These are phyloP conservation scores for Semnornis frantzii DNA, from an alignment of 2,113 vertebrate genomes.

Conservation along the genomic window DNA sequence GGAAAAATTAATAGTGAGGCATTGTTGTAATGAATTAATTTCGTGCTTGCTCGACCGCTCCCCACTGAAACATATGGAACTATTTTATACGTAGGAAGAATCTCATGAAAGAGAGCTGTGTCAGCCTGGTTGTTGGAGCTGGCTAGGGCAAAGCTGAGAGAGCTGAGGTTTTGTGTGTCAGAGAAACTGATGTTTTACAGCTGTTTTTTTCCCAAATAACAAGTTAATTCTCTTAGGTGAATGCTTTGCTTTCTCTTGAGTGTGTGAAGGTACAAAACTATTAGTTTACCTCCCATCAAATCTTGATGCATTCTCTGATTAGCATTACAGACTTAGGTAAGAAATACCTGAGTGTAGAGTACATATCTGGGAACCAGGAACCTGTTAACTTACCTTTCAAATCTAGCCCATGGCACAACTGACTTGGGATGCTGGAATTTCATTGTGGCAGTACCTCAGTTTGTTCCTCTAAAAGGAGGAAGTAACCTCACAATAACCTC, in stretches of 20 bases:
- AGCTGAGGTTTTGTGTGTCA: not conserved
- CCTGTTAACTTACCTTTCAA: not conserved
- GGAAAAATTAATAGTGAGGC: slow-evolving; percentile 29
- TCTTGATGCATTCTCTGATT: not conserved
- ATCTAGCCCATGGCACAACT: not conserved
- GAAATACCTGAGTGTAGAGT: not conserved
- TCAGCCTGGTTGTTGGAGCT: slow-evolving; percentile 29
- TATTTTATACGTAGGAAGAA: slow-evolving; percentile 56
- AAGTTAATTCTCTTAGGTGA: not conserved
- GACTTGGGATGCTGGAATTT: not conserved
- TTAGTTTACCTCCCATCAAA: not conserved
- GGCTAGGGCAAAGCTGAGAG: slow-evolving; percentile 3
- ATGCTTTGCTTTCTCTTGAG: not conserved
- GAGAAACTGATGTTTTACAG: slow-evolving; percentile 3
- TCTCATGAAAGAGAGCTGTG: slow-evolving; percentile 31
- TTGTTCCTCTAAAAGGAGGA: not conserved
- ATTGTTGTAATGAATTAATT: slow-evolving; percentile 56
- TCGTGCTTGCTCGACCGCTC: slow-evolving; percentile 42
- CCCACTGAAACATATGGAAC: slow-evolving; percentile 52
- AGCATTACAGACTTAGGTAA: not conserved
- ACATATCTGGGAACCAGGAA: not conserved
- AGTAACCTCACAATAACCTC: not conserved
- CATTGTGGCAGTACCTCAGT: not conserved
- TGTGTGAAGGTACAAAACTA: not conserved
- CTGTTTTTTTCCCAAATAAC: slow-evolving; percentile 8